Evolutionary conservation across 2,797 vertebrate genomes (phyloP), one percentile per base, ranked within the genome.

Genomic region (Eremophila alpestris): DNA sequence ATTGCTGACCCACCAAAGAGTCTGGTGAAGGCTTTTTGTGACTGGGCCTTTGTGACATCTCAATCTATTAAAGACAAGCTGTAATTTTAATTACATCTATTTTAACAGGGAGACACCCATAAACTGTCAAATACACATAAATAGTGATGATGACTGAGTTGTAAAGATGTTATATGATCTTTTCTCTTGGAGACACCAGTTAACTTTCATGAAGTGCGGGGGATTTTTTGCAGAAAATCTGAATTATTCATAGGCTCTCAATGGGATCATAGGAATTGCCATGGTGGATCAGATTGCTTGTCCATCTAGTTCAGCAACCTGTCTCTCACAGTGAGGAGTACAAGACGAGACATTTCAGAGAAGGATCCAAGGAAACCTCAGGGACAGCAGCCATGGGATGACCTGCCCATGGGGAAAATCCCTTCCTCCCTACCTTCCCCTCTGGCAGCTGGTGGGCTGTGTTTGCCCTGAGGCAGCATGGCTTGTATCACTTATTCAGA

Each of bases 241-340:
- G 89, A 96, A 97, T 97, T 96, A 96, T 97, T 96, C 95, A 97
- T 94, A 51, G 29, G 16, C 40, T 87, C 59, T 93, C 82, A 32
- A 2, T 90, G 87, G 91, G 93, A 96, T 96, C 95, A 94, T 34
- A 96, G 76, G 85, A 84, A 90, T 96, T 94, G 89, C 91, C 70
- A 70, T 41, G 60, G 87, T 91, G 83, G 93, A 94, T 95, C 91
- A 94, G 77, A 67, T 91, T 90, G 70, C 89, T 73, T 93, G 96
- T 96, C 94, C 70, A 0, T 95, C 93, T 89, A 83, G 89, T 46
- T 96, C 87, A 90, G 80, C 64, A 52, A 64, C 80, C 76, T 95
- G 94, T 94, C 94, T 90, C 41, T 94, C 74, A 55, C 71, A 60
- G 48, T 94, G 91, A 96, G 91, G 45, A 74, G 63, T 70, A 94